Evolutionary conservation across 2,113 vertebrate genomes (phyloP), one percentile per base, ranked within the genome.

Genomic region (Poecilia latipinna): DNA sequence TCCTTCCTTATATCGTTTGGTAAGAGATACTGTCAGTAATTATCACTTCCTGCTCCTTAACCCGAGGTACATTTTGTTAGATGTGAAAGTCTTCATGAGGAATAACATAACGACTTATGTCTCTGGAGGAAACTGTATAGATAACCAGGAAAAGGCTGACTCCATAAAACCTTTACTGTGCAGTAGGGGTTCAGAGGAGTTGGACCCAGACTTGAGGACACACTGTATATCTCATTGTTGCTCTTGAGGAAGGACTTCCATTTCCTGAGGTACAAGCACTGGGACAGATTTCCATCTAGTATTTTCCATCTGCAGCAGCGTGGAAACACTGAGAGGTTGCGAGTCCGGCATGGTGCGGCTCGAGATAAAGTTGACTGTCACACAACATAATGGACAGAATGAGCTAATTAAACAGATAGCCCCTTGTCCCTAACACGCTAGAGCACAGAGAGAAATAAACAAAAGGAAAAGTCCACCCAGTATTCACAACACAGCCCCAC

Each of bases 331-430:
- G 86, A 83, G 79, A 72, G 74, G 68, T 72, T 12, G 15, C 28
- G 80, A 42, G 73, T 88, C 86, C 88, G 84, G 89, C 73, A 68
- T 61, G 75, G 61, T 77, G 85, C 78, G 77, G 69, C 70, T 42
- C 51, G 63, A 86, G 88, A 90, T 92, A 91, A 89, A 85, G 65
- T 77, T 85, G 26, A 72, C 80, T 77, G 86, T 87, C 78, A 88
- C 90, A 90, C 87, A 90, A 92, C 88, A 90, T 60, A 15, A 61
- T 65, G 75, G 77, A 61, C 72, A 68, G 65, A 87, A 77, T 75
- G 82, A 86, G 89, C 81, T 88, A 88, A 89, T 91, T 89, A 87
- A 88, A 87, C 80, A 76, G 67, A 88, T 75, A 83, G 72, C 84
- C 91, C 78, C 61, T 85, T 83, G 91, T 82, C 82, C 48, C 6